A percentile compares a stretch with the other conserved stretches of the same genome.
Conservation (phyloP, 1,140 invertebrate species). For the Musca domestica region DNA sequence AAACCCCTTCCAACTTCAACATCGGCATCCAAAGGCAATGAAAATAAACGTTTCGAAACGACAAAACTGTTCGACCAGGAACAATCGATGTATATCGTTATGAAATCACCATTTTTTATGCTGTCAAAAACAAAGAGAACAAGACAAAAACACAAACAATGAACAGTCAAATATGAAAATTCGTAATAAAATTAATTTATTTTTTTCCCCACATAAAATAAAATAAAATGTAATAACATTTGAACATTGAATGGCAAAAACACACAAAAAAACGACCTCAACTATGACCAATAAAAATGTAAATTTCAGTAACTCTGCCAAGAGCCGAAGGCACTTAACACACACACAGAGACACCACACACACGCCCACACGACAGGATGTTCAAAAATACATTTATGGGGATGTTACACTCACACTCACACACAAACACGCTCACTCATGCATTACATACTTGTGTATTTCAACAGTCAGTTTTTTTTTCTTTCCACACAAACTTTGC, state of each 20-base stretch:
- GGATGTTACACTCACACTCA: constrained; percentile 26
- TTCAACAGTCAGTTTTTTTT: no score
- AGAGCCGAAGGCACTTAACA: no score
- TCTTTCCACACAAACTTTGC: constrained; percentile 4
- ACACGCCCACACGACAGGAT: not conserved
- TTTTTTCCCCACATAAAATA: not conserved
- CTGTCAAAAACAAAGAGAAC: constrained; percentile 29
- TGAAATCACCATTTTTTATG: constrained; percentile 54
- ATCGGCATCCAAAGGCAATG: constrained; percentile 48
- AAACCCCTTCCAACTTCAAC: constrained; percentile 53
- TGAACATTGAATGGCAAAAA: no score
- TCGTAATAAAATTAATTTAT: constrained; percentile 16
- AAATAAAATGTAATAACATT: not conserved
- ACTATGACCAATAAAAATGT: no score
- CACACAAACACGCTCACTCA: not conserved
- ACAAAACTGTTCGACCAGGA: constrained; percentile 52
- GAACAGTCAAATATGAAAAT: not conserved
- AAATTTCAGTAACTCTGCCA: no score
- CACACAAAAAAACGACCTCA: no score
- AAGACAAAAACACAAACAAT: not conserved
- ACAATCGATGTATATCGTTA: constrained; percentile 52
- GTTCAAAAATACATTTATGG: not conserved
- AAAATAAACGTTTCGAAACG: constrained; percentile 49
- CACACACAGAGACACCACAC: not conserved
- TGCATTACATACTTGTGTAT: no score